A percentile compares a stretch with the other conserved stretches of the same genome.
Evolutionary conservation across 1,140 invertebrate genomes (phyloP).

Genomic region (Drosophila nigrodunni): DNA sequence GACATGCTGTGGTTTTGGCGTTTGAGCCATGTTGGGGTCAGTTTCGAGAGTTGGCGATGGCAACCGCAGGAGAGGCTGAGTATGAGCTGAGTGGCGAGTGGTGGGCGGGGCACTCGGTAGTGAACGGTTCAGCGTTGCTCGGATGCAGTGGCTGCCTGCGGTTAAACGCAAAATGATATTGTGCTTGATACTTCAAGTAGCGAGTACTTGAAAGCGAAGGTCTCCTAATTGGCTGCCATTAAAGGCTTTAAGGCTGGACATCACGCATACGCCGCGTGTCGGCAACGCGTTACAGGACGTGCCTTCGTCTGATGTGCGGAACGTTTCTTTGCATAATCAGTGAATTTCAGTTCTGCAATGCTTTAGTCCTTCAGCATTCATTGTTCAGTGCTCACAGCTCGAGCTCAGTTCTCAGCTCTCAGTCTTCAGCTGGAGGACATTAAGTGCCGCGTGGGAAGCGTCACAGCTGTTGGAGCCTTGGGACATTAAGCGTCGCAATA

Average conservation of each 20-base stretch:
- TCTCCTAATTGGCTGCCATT: conserved; percentile 67
- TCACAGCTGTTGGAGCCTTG: conserved; percentile 51
- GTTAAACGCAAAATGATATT: conserved; percentile 69
- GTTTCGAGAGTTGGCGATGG: conserved; percentile 1
- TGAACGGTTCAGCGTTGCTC: conserved; percentile 24
- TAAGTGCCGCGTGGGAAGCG: conserved; percentile 75
- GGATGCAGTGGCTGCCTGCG: conserved; percentile 56
- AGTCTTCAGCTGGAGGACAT: conserved; percentile 34
- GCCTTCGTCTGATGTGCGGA: conserved; percentile 42
- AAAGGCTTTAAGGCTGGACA: conserved; percentile 61
- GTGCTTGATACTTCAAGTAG: conserved; percentile 14
- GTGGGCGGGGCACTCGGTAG: background rate
- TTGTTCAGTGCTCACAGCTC: background rate
- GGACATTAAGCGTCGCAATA: conserved; percentile 45
- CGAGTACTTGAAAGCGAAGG: conserved; percentile 10
- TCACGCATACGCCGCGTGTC: conserved; percentile 61
- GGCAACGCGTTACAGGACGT: conserved; percentile 36
- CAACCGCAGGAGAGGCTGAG: conserved; percentile 38
- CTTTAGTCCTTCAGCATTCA: conserved; percentile 6
- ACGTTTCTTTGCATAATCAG: conserved; percentile 79
- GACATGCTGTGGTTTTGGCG: conserved; percentile 16
- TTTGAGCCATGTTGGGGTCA: conserved; percentile 16
- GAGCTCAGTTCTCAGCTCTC: background rate
- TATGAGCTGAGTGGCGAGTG: no score
- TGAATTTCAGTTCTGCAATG: conserved; percentile 23